Conservation (phyloP, 2,888 invertebrate species). For the Eupithecia tripunctaria region DNA sequence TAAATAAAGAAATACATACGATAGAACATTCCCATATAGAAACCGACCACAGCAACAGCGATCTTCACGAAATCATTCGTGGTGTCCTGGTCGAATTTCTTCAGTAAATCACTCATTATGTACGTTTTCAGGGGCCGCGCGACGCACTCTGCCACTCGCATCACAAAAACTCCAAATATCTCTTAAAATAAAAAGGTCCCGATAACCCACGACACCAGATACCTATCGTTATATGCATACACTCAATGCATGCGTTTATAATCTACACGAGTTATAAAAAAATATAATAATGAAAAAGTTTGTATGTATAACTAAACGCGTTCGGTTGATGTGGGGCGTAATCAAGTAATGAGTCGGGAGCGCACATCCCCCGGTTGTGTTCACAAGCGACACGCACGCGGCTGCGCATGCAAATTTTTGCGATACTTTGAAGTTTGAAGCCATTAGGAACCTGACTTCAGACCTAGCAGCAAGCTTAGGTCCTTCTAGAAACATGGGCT, state of each 20-base stretch:
- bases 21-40: conserved; percentile 74
- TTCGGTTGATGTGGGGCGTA: neutral
- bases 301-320: neutral
- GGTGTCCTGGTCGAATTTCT: conserved; percentile 71
- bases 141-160: conserved; percentile 76
- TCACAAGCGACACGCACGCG: neutral
- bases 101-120: conserved; percentile 80
- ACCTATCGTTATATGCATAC: conserved; percentile 55
- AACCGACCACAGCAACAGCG: conserved; percentile 67
- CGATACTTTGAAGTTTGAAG: conserved; percentile 7
- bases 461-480: neutral
- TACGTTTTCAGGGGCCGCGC: conserved; percentile 71
- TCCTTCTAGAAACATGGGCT: neutral
- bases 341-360: neutral
- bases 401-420: neutral
- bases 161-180: conserved; percentile 57
- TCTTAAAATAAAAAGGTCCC: conserved; percentile 56
- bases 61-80: conserved; percentile 73
- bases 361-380: neutral
- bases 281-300: neutral
- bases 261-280: neutral
- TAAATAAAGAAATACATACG: conserved; percentile 61
- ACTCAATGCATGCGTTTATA: conserved; percentile 51
- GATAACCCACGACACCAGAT: conserved; percentile 74
- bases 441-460: neutral